A percentile compares a stretch with the other conserved stretches of the same genome.
Evolutionary conservation across 2,888 invertebrate genomes (phyloP).

Genomic region (Electrophaes corylata): DNA sequence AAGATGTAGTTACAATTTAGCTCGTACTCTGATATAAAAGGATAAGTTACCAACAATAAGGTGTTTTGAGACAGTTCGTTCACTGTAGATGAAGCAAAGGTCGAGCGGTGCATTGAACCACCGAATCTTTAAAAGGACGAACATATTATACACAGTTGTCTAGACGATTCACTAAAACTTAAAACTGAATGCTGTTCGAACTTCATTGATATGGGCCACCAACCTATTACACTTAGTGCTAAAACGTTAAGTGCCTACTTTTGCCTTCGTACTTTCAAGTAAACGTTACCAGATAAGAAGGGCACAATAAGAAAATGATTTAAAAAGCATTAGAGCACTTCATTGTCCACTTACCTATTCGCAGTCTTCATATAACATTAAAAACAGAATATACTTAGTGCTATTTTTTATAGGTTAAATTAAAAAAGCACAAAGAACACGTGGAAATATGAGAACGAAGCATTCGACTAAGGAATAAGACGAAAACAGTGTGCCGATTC

Average conservation of each 20-base stretch:
- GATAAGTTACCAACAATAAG: conserved; percentile 35
- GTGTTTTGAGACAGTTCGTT: conserved; percentile 44
- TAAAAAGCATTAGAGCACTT: too few species aligned
- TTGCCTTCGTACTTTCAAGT: background rate
- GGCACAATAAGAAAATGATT: too few species aligned
- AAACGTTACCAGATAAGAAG: background rate
- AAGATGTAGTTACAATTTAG: too few species aligned
- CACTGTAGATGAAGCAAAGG: conserved; percentile 43
- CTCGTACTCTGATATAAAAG: too few species aligned
- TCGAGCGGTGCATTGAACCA: conserved; percentile 63
- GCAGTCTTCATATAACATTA: too few species aligned
- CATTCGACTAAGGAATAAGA: background rate
- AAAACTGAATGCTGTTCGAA: conserved; percentile 36
- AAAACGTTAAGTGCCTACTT: background rate
- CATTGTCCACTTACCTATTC: too few species aligned
- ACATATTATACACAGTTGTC: conserved; percentile 49
- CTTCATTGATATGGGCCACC: conserved; percentile 17
- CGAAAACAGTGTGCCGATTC: background rate
- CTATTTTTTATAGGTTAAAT: too few species aligned
- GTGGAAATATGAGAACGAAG: too few species aligned
- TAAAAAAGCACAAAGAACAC: too few species aligned
- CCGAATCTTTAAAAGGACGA: conserved; percentile 52
- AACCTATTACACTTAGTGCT: conserved; percentile 15
- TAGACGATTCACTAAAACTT: conserved; percentile 51
- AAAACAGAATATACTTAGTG: background rate